Conservation (phyloP, 2,888 invertebrate species). For the Morinoia aosen region DNA sequence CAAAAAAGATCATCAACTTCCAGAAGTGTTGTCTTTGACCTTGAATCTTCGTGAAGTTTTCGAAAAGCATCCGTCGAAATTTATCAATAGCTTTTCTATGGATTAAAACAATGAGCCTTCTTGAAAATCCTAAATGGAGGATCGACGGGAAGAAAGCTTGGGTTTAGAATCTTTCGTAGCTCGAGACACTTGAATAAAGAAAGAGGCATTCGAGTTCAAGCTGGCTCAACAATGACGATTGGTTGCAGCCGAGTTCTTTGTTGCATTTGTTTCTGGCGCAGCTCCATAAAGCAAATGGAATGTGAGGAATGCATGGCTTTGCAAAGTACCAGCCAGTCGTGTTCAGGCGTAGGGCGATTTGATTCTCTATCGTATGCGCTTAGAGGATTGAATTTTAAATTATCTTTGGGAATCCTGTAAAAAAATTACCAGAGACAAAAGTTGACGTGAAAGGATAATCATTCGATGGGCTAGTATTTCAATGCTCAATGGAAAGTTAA, state of each 20-base stretch:
- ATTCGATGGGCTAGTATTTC: neutral
- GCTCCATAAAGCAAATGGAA: neutral
- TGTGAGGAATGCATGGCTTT: neutral
- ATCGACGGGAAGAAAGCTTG: neutral
- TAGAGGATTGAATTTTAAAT: neutral
- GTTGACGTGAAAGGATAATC: neutral
- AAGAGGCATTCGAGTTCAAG: neutral
- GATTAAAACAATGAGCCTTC: neutral
- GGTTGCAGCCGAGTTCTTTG: neutral
- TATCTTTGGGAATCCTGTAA: no score
- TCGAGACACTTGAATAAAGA: neutral
- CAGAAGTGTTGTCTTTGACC: neutral
- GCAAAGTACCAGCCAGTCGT: neutral
- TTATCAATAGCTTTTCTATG: neutral
- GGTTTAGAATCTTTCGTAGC: neutral
- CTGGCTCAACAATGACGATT: neutral
- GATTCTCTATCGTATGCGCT: neutral
- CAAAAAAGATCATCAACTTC: neutral
- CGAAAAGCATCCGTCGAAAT: neutral
- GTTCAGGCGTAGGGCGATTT: neutral
- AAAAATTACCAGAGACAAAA: no score
- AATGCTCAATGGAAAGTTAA: no score
- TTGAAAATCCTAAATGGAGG: neutral
- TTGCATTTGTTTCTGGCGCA: neutral
- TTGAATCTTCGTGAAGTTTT: constrained; percentile 12